A percentile compares a stretch with the other conserved stretches of the same genome.
Evolutionary conservation across 1,140 invertebrate species (phyloP).

Genomic region (Drosophila malerkotliana): DNA sequence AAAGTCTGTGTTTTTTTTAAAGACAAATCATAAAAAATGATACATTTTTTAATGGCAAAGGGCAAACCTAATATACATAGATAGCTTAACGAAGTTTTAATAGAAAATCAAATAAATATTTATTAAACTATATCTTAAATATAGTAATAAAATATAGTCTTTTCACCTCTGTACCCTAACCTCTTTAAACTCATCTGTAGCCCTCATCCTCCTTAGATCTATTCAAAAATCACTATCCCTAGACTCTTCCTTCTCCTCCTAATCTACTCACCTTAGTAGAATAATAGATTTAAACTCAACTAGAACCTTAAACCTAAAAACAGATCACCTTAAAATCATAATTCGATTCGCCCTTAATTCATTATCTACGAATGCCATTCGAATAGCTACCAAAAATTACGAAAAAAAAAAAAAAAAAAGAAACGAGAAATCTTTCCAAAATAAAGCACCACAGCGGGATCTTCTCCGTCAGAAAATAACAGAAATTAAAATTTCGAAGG

Average conservation of each 20-base stretch:
- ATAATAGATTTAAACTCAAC: conserved; percentile 12
- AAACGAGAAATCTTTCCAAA: conserved; percentile 2
- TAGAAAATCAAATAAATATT: too few species aligned
- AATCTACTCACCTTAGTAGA: conserved; percentile 3
- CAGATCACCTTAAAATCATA: conserved; percentile 20
- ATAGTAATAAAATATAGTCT: too few species aligned
- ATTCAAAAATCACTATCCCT: background rate
- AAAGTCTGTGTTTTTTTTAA: too few species aligned
- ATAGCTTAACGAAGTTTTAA: too few species aligned
- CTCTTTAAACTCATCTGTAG: too few species aligned
- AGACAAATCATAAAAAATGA: too few species aligned
- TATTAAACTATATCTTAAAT: too few species aligned
- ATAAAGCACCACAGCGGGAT: conserved; percentile 46
- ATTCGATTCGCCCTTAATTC: conserved; percentile 34
- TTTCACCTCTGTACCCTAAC: too few species aligned
- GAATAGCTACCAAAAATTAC: conserved; percentile 36
- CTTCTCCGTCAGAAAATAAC: background rate
- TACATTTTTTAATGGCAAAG: too few species aligned
- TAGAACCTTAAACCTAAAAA: conserved; percentile 4
- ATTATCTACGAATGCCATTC: conserved; percentile 38
- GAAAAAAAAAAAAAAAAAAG: too few species aligned
- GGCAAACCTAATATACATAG: too few species aligned
- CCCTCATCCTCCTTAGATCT: background rate
- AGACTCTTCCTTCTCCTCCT: background rate
- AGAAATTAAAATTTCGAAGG: conserved; percentile 16